Conservation (phyloP, 2,888 invertebrate genomes). For the Xiphydria camelus region DNA sequence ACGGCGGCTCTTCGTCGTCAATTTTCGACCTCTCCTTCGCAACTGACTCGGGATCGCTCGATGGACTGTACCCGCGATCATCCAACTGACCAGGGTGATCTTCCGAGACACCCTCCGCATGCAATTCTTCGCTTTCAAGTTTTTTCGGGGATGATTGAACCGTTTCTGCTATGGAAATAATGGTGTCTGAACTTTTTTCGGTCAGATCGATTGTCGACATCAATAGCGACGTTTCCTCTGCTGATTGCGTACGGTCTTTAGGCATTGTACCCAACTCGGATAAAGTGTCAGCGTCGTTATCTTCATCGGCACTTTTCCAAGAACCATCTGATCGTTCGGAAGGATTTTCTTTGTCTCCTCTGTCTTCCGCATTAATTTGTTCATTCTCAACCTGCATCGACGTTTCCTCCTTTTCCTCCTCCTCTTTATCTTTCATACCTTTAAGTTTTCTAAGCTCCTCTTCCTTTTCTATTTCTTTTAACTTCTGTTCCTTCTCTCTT, state of each 20-base stretch:
- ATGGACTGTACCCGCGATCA: not conserved
- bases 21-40: too few relatives aligned
- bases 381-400: slow-evolving; percentile 9
- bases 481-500: slow-evolving; percentile 13
- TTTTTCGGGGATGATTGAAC: slow-evolving; percentile 25
- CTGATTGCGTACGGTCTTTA: slow-evolving; percentile 9
- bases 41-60: slow-evolving; percentile 7
- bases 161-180: slow-evolving; percentile 22
- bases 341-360: slow-evolving; percentile 5
- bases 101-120: not conserved
- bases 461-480: slow-evolving; percentile 49
- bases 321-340: too few relatives aligned
- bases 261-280: slow-evolving; percentile 12
- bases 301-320: too few relatives aligned
- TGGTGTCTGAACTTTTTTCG: slow-evolving; percentile 28
- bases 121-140: slow-evolving; percentile 13
- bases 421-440: slow-evolving; percentile 43
- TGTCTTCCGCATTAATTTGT: slow-evolving; percentile 18
- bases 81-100: not conserved
- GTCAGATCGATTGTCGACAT: slow-evolving; percentile 22
- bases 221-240: slow-evolving; percentile 2
- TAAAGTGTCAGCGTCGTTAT: not conserved
- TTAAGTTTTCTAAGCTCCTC: too few relatives aligned
- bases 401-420: slow-evolving; percentile 12
- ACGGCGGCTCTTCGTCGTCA: too few relatives aligned